These are phyloP conservation scores for Dermochelys coriacea DNA, from an alignment of 2,797 vertebrate species.

Conservation along the genomic window DNA sequence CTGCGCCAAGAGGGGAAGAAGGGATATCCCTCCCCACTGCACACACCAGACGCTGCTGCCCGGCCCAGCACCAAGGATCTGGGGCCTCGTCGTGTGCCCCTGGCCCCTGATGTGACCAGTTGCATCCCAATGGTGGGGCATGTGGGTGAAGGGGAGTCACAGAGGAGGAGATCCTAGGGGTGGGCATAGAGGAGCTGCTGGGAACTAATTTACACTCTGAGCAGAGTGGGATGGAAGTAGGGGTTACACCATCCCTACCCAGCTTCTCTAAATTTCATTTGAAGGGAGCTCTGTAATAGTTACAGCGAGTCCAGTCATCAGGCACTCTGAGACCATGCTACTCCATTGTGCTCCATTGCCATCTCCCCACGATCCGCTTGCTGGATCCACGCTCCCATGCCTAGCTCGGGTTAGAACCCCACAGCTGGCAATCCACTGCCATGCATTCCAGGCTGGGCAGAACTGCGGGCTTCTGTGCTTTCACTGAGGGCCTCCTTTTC, in stretches of 20 bases:
- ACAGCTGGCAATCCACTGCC: neutral
- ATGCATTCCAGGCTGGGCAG: neutral
- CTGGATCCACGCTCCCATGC: neutral
- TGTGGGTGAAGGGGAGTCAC: neutral
- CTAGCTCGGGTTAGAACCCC: neutral
- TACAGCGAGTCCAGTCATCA: neutral
- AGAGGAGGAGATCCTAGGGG: neutral
- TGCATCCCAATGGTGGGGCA: neutral
- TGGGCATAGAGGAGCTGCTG: neutral
- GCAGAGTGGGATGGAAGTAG: neutral
- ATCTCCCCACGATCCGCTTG: no score
- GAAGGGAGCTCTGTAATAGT: neutral
- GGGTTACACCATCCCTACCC: neutral
- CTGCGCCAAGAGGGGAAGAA: neutral
- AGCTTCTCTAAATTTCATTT: neutral
- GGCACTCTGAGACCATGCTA: neutral
- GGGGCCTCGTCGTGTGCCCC: neutral
- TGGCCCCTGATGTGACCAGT: neutral
- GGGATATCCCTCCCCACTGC: neutral
- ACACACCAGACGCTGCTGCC: neutral
- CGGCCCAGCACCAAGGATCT: neutral
- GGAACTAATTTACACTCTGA: neutral
- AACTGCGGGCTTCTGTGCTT: neutral
- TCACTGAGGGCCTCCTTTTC: neutral
- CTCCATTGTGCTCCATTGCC: neutral